Conservation (phyloP, 2,888 invertebrate genomes). For the Catocala fraxini region DNA sequence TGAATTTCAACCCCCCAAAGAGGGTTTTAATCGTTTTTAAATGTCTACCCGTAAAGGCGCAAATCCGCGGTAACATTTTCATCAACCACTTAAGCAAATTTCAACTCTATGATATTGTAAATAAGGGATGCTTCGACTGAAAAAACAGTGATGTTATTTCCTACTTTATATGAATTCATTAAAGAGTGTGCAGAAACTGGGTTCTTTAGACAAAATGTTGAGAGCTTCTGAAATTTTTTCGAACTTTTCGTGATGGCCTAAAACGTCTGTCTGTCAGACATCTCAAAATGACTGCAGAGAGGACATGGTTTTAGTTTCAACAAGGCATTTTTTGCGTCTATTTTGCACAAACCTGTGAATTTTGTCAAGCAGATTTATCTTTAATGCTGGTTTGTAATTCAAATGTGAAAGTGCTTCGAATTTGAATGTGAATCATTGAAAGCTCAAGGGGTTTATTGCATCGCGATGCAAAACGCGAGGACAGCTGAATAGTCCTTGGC, state of each 20-base stretch:
- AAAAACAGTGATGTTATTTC: conserved; percentile 15
- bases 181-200: conserved; percentile 34
- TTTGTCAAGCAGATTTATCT: conserved; percentile 10
- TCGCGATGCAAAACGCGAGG: conserved; percentile 3
- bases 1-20: conserved; percentile 50
- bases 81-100: conserved; percentile 15
- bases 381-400: conserved; percentile 19
- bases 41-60: conserved; percentile 47
- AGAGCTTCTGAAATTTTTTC: conserved; percentile 21
- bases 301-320: conserved; percentile 20
- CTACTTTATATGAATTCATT: conserved; percentile 47
- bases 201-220: conserved; percentile 33
- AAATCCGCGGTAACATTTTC: conserved; percentile 28
- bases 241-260: conserved; percentile 23
- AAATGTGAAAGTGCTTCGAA: conserved; percentile 21
- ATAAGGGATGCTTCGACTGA: conserved; percentile 13
- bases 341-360: neutral
- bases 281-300: conserved; percentile 3
- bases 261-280: conserved; percentile 31
- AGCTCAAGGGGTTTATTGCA: conserved; percentile 12
- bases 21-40: conserved; percentile 62
- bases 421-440: conserved; percentile 18
- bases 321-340: neutral
- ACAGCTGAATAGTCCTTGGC: neutral
- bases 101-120: conserved; percentile 10